Percentiles rank a stretch among this genome's conserved stretches.
These are phyloP conservation scores for Drosophila neonasuta DNA, from an alignment of 2,888 invertebrate genomes.

Conservation along the genomic window DNA sequence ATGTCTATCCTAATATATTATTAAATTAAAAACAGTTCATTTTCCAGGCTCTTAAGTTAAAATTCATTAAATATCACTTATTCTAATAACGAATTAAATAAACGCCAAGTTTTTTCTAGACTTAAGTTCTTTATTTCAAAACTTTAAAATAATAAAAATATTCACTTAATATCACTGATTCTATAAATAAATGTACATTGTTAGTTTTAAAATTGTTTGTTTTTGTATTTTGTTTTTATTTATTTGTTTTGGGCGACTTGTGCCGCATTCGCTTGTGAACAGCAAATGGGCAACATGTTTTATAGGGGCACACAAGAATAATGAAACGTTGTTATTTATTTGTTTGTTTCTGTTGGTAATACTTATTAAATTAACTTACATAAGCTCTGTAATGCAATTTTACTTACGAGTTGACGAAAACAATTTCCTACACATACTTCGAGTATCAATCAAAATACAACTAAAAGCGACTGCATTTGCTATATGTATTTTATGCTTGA, in stretches of 20 bases:
- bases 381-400: slow-evolving; percentile 32
- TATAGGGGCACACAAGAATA: slow-evolving; percentile 36
- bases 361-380: slow-evolving; percentile 41
- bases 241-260: slow-evolving; percentile 6
- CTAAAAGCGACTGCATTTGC: slow-evolving; percentile 35
- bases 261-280: slow-evolving; percentile 8
- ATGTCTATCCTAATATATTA: too few species aligned
- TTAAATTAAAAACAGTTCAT: too few species aligned
- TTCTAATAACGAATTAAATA: too few species aligned
- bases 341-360: slow-evolving; percentile 6
- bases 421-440: slow-evolving; percentile 24
- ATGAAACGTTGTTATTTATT: slow-evolving; percentile 12
- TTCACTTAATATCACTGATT: slow-evolving; percentile 74
- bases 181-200: slow-evolving; percentile 51
- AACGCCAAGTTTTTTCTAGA: slow-evolving; percentile 27
- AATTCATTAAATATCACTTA: background rate
- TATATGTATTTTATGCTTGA: slow-evolving; percentile 24
- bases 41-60: too few species aligned
- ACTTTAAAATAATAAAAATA: slow-evolving; percentile 58
- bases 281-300: slow-evolving; percentile 23
- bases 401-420: slow-evolving; percentile 27
- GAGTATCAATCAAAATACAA: slow-evolving; percentile 29
- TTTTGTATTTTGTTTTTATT: background rate
- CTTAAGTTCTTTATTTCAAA: slow-evolving; percentile 53
- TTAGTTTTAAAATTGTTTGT: slow-evolving; percentile 36